Percentiles rank a stretch among this genome's conserved stretches.
phyloP scores from a whole-genome alignment of 2,797 vertebrate genomes.

The Sebastes taczanowskii region DNA sequence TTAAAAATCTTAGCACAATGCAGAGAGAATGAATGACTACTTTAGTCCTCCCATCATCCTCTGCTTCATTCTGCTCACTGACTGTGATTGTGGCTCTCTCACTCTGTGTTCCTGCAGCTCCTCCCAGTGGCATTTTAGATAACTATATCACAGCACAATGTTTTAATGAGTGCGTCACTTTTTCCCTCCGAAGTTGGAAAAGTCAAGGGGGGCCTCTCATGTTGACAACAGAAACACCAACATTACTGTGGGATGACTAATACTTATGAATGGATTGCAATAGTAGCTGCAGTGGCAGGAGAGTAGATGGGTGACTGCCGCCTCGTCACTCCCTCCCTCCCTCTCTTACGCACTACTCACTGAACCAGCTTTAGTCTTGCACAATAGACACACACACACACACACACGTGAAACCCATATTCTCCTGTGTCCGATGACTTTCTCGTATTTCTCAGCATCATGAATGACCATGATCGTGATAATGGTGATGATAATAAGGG shows the following conservation, averaged over 20 bases:
- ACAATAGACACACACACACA: slow-evolving; percentile 7
- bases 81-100: not conserved
- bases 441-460: slow-evolving; percentile 29
- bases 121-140: slow-evolving; percentile 43
- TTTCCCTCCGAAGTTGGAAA: slow-evolving; percentile 17
- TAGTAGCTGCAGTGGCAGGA: not conserved
- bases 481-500: not conserved
- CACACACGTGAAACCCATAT: not conserved
- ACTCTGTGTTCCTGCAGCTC: slow-evolving; percentile 38
- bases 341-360: slow-evolving; percentile 5
- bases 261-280: slow-evolving; percentile 32
- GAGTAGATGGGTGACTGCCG: not conserved
- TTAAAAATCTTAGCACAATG: not conserved
- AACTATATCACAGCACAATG: not conserved
- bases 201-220: not conserved
- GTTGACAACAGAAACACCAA: slow-evolving; percentile 16
- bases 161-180: slow-evolving; percentile 23
- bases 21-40: not conserved
- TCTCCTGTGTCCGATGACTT: not conserved
- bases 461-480: not conserved
- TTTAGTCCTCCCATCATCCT: not conserved
- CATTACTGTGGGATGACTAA: slow-evolving; percentile 42
- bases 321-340: slow-evolving; percentile 5
- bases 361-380: slow-evolving; percentile 3
- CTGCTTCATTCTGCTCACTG: not conserved